Evolutionary conservation across 2,113 vertebrate species (phyloP).

Genomic region (Apaloderma vittatum): DNA sequence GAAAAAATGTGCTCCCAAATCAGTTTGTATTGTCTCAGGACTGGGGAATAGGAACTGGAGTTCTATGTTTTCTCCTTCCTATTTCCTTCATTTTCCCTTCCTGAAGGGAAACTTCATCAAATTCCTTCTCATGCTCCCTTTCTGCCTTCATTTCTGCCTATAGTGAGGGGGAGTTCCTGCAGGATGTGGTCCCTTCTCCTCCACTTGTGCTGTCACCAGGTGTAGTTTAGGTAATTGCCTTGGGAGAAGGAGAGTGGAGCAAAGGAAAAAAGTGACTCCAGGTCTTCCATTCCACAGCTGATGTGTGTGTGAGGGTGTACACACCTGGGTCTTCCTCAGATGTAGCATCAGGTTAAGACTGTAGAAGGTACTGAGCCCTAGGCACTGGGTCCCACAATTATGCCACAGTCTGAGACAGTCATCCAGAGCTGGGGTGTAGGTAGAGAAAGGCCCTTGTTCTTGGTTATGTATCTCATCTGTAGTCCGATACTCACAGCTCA

Average conservation of each 20-base stretch:
- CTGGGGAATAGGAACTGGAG: neutral
- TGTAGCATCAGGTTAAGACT: neutral
- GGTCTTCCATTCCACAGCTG: neutral
- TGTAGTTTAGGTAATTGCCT: neutral
- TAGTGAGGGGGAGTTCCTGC: neutral
- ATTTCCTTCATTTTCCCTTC: neutral
- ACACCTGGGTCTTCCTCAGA: neutral
- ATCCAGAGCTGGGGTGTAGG: neutral
- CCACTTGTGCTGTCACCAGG: neutral
- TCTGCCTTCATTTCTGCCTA: neutral
- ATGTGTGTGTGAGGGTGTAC: neutral
- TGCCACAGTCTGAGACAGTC: neutral
- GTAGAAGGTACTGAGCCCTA: neutral
- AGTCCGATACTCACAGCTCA: neutral
- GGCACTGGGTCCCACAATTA: neutral
- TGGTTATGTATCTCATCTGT: neutral
- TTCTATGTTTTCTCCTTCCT: neutral
- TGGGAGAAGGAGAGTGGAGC: neutral
- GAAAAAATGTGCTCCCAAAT: neutral
- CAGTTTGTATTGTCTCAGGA: neutral
- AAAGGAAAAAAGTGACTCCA: neutral
- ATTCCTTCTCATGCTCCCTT: neutral
- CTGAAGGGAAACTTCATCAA: neutral
- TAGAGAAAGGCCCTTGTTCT: neutral
- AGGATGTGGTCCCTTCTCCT: rapidly evolving